Evolutionary conservation across 2,888 invertebrate species (phyloP).

Genomic region (Melanophora roralis): DNA sequence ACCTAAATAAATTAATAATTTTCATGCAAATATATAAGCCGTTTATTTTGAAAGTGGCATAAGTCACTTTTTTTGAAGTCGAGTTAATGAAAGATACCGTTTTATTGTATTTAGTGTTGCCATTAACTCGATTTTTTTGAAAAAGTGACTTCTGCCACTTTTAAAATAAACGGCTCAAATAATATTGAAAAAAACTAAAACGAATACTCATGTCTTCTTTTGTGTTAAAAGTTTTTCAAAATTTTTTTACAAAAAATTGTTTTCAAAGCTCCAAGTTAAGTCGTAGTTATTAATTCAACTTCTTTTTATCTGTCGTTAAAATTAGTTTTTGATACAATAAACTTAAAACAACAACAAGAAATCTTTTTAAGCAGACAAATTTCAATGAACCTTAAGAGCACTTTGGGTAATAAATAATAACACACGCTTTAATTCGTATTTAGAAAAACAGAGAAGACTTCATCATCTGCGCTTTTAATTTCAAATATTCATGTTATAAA

Average conservation of each 20-base stretch:
- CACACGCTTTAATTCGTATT: neutral
- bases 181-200: no score
- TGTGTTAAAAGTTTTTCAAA: no score
- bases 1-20: no score
- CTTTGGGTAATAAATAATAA: neutral
- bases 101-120: no score
- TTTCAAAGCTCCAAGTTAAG: neutral
- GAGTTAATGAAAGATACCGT: no score
- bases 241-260: neutral
- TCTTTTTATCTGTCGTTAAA: neutral
- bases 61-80: no score
- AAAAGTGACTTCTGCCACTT: no score
- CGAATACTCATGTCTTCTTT: no score
- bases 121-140: no score
- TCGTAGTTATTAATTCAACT: neutral
- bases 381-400: neutral
- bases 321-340: neutral
- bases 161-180: no score
- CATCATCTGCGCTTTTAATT: neutral
- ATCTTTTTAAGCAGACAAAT: neutral
- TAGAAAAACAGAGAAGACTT: neutral
- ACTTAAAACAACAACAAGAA: neutral
- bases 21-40: no score
- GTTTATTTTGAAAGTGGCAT: no score
- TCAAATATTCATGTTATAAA: neutral